A percentile compares a stretch with the other conserved stretches of the same genome.
phyloP scores from a whole-genome alignment of 1,140 invertebrate species.

The Ladona fulva region DNA sequence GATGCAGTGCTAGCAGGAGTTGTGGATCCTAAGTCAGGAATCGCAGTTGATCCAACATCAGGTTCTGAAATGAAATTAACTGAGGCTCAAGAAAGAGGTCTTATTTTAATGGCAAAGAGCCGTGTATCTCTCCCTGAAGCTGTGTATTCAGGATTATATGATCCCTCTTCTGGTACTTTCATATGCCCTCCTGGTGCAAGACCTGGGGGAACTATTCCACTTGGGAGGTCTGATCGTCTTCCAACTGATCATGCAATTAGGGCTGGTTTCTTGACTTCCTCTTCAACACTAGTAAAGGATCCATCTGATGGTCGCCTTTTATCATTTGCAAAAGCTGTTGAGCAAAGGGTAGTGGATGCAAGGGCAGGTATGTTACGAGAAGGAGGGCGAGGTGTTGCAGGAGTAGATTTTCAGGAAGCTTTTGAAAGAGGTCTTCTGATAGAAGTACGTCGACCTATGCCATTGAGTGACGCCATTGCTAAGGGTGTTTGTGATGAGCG shows the following conservation, averaged over 20 bases:
- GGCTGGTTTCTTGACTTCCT: slow-evolving; percentile 69
- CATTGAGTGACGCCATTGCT: slow-evolving; percentile 70
- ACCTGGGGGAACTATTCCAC: neutral
- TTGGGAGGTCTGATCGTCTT: slow-evolving; percentile 47
- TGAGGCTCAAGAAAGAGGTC: slow-evolving; percentile 68
- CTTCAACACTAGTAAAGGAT: slow-evolving; percentile 61
- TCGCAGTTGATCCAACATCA: slow-evolving; percentile 62
- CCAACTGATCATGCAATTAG: slow-evolving; percentile 65
- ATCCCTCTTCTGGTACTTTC: slow-evolving; percentile 59
- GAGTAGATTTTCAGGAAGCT: slow-evolving; percentile 76
- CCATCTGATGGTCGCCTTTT: slow-evolving; percentile 56
- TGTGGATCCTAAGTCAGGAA: slow-evolving; percentile 70
- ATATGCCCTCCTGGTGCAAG: slow-evolving; percentile 52
- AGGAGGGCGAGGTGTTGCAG: slow-evolving; percentile 47
- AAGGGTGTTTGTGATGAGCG: slow-evolving; percentile 72
- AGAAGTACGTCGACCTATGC: slow-evolving; percentile 69
- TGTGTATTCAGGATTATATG: slow-evolving; percentile 74
- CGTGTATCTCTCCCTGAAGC: slow-evolving; percentile 77
- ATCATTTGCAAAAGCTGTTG: slow-evolving; percentile 72
- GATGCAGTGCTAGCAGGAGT: slow-evolving; percentile 74
- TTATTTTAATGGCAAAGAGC: slow-evolving; percentile 70
- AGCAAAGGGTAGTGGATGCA: slow-evolving; percentile 66
- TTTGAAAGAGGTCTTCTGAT: slow-evolving; percentile 73
- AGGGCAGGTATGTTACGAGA: slow-evolving; percentile 55
- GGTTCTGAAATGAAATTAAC: slow-evolving; percentile 63